phyloP scores from a whole-genome alignment of 35 echinoderm and acorn worm species.

The Heliocidaris tuberculata region DNA sequence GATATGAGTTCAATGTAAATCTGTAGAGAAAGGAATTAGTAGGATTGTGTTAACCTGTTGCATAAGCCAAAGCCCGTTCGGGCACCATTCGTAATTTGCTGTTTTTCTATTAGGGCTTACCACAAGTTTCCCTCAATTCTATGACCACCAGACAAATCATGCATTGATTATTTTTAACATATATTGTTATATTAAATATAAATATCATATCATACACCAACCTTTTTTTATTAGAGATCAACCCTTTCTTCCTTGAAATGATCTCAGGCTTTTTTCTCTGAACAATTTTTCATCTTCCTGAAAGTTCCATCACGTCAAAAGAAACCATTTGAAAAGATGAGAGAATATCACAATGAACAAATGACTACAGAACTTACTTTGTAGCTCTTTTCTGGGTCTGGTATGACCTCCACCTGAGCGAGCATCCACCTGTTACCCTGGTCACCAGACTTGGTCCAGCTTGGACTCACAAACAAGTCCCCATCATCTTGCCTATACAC shows the following conservation, averaged over 20 bases:
- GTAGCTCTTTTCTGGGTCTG: conserved; percentile 42
- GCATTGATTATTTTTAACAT: too few species aligned
- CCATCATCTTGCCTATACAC: conserved; percentile 82
- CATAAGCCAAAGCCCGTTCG: neutral
- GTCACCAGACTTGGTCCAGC: conserved; percentile 71
- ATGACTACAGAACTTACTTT: conserved; percentile 21
- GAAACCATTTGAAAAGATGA: neutral
- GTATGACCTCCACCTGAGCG: conserved; percentile 57
- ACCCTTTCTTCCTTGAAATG: too few species aligned
- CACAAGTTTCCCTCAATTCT: neutral
- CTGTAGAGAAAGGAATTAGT: neutral
- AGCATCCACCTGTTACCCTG: conserved; percentile 78
- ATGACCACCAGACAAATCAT: neutral
- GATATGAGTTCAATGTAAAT: conserved; percentile 30
- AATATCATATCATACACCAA: too few species aligned
- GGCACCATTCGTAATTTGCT: neutral
- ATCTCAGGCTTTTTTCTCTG: neutral
- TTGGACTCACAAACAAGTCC: conserved; percentile 71
- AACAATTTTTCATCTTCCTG: too few species aligned
- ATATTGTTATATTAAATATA: too few species aligned
- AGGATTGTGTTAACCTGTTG: neutral
- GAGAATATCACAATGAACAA: neutral
- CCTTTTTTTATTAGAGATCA: too few species aligned
- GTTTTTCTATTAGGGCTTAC: neutral
- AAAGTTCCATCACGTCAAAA: too few species aligned